Evolutionary conservation across 2,113 vertebrate genomes (phyloP).

Genomic region (Polypterus senegalus): DNA sequence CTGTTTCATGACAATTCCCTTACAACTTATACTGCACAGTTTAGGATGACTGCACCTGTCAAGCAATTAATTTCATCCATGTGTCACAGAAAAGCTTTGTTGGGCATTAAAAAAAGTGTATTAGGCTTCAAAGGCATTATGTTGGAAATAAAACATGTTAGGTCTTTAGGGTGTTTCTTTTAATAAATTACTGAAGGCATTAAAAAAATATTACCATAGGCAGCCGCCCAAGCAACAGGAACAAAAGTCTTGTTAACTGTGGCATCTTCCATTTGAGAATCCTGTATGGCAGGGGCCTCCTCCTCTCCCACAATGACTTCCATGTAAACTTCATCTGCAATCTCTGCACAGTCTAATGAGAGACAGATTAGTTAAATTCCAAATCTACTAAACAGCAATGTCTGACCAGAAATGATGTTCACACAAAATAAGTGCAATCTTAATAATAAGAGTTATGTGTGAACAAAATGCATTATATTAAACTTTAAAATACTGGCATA

Average conservation of each 20-base stretch:
- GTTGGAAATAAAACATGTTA: background rate
- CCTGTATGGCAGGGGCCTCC: constrained; percentile 51
- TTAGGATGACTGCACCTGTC: too few species aligned
- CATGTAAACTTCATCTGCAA: constrained; percentile 81
- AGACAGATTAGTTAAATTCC: background rate
- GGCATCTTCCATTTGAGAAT: constrained; percentile 57
- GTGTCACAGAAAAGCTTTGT: too few species aligned
- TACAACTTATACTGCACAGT: too few species aligned
- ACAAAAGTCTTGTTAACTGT: constrained; percentile 65
- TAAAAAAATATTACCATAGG: constrained; percentile 53
- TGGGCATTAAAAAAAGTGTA: too few species aligned
- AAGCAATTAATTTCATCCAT: too few species aligned
- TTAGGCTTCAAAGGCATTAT: background rate
- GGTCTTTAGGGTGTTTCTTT: too few species aligned
- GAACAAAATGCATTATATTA: too few species aligned
- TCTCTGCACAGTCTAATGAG: constrained; percentile 62
- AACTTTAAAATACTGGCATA: too few species aligned
- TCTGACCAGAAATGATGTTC: background rate
- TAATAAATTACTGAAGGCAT: background rate
- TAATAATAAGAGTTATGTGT: too few species aligned
- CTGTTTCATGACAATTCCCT: too few species aligned
- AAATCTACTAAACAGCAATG: too few species aligned
- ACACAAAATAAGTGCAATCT: background rate
- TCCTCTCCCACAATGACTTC: constrained; percentile 73
- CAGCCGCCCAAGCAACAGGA: constrained; percentile 70